These are phyloP conservation scores for Scaptodrosophila latifasciaeformis DNA, from an alignment of 2,888 invertebrate genomes.

Conservation along the genomic window DNA sequence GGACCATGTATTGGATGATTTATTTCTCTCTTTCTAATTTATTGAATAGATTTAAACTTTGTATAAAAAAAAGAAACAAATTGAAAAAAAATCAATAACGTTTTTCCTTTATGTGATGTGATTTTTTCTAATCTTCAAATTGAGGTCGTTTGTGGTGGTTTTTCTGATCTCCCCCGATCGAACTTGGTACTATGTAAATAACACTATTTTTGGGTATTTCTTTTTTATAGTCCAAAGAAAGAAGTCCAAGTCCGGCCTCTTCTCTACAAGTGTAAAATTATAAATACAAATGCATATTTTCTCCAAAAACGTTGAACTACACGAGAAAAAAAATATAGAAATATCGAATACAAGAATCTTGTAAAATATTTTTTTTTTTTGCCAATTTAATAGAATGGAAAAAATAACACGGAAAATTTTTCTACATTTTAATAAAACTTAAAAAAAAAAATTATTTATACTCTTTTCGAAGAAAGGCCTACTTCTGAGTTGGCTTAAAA, in stretches of 20 bases:
- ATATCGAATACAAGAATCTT: too few relatives aligned
- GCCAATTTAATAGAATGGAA: too few relatives aligned
- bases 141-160: constrained; percentile 52
- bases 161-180: constrained; percentile 38
- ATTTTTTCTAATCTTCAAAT: constrained; percentile 34
- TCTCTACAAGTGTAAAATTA: constrained; percentile 62
- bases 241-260: constrained; percentile 28
- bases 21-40: constrained; percentile 23
- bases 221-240: constrained; percentile 20
- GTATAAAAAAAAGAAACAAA: constrained; percentile 37
- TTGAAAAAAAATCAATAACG: too few relatives aligned
- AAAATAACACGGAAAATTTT: too few relatives aligned
- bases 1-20: constrained; percentile 86
- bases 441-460: too few relatives aligned
- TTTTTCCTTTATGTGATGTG: constrained; percentile 44
- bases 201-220: constrained; percentile 35
- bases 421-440: too few relatives aligned
- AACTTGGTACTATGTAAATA: constrained; percentile 54
- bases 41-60: constrained; percentile 9
- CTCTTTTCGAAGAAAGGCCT: too few relatives aligned
- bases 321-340: too few relatives aligned
- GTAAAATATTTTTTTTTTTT: too few relatives aligned
- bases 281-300: too few relatives aligned
- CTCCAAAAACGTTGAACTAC: too few relatives aligned
- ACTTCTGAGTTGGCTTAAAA: too few relatives aligned